Evolutionary conservation across 2,797 vertebrate genomes (phyloP), one percentile per base, ranked within the genome.

Genomic region (Ceryle rudis): DNA sequence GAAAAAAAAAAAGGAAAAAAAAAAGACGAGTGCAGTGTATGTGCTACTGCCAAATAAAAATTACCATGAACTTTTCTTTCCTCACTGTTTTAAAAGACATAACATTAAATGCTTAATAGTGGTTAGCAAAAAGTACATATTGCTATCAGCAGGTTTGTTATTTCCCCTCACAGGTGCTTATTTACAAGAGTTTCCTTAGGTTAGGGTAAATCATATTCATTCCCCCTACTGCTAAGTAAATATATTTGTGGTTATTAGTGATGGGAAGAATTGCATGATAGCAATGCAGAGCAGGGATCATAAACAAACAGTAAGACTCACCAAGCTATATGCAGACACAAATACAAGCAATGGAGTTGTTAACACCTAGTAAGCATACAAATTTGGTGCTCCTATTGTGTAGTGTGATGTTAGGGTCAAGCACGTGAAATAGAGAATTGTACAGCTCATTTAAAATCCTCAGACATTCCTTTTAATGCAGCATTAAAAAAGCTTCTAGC

Each of bases 241-340:
- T 65, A 78, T 0, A 1, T 79, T 82, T 87, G 64, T 90, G 71
- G 90, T 91, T 97, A 79, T 93, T 94, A 91, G 74, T 94, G 74
- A 96, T 86, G 75, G 87, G 79, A 90, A 91, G 81, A 88, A 77
- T 92, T 92, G 46, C 60, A 55, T 64, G 90, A 92, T 89, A 95
- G 66, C 29, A 86, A 60, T 77, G 75, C 39, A 80, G 46, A 94
- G 73, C 71, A 79, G 55, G 35, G 66, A 91, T 91, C 42, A 85
- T 64, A 97, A 97, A 84, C 69, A 72, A 97, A 64, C 29, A 61
- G 35, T 41, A 67, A 81, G 70, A 49, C 46, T 85, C 49, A 37
- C 67, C 54, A 61, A 51, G 57, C 20, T 75, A 16, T 44, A 52
- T 4, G 39, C 26, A 91, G 28, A 72, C 31, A 71, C 44, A 95